These are phyloP conservation scores for Pseudomugil tenellus DNA, from an alignment of 2,797 vertebrate species.

Conservation along the genomic window DNA sequence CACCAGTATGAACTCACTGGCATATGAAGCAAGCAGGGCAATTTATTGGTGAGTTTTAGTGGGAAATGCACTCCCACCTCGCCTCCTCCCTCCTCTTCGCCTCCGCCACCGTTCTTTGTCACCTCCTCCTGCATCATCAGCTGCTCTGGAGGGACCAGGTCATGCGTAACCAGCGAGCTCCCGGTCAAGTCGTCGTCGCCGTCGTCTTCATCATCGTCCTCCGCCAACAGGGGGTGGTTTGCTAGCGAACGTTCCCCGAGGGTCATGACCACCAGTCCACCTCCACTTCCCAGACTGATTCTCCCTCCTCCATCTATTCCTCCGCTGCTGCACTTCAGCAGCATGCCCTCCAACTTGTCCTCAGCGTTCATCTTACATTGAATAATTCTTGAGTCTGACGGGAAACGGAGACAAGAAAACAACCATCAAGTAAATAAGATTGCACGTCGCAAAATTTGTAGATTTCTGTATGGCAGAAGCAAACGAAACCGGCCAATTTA, in stretches of 20 bases:
- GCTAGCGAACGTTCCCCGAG: constrained; percentile 90
- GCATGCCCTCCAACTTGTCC: constrained; percentile 96
- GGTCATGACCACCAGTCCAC: constrained; percentile 87
- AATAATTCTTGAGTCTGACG: constrained; percentile 51
- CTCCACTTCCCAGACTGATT: constrained; percentile 69
- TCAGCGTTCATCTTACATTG: constrained; percentile 94
- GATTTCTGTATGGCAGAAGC: neutral
- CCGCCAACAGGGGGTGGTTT: constrained; percentile 90
- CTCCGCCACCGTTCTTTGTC: constrained; percentile 86
- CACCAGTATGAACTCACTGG: constrained; percentile 85
- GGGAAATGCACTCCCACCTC: constrained; percentile 89
- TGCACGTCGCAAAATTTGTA: neutral
- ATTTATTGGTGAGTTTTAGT: constrained; percentile 91
- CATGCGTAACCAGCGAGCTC: constrained; percentile 90
- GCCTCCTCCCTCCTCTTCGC: constrained; percentile 76
- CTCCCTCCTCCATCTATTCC: constrained; percentile 78
- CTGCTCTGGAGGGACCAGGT: constrained; percentile 95
- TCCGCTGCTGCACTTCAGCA: constrained; percentile 95
- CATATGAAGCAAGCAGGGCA: constrained; percentile 92
- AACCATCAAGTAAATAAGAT: neutral
- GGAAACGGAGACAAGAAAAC: neutral
- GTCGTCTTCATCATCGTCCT: constrained; percentile 88
- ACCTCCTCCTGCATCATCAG: constrained; percentile 98
- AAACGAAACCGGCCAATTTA: neutral
- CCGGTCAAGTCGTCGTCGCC: constrained; percentile 88